phyloP scores from a whole-genome alignment of 2,888 invertebrate species.

The Lithophane semibrunnea region DNA sequence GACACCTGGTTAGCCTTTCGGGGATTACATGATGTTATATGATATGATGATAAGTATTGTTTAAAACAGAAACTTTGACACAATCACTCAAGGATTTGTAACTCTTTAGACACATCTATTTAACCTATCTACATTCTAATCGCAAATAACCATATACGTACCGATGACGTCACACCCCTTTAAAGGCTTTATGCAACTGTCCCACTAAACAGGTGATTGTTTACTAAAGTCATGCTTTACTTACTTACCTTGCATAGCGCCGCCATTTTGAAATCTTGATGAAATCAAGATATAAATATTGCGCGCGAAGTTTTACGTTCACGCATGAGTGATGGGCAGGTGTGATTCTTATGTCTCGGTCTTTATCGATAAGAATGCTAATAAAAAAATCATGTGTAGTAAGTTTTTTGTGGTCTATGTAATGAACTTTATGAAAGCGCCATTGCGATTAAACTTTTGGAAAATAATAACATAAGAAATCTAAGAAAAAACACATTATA shows the following conservation, averaged over 20 bases:
- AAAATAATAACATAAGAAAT: background rate
- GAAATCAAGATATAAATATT: slow-evolving; percentile 48
- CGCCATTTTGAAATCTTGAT: slow-evolving; percentile 50
- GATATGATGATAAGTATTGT: too few species aligned
- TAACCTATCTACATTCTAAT: slow-evolving; percentile 36
- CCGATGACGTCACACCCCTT: slow-evolving; percentile 41
- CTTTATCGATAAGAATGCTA: slow-evolving; percentile 17
- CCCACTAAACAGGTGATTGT: slow-evolving; percentile 49
- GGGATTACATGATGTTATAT: too few species aligned
- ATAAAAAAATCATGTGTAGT: background rate
- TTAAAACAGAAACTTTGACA: background rate
- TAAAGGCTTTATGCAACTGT: slow-evolving; percentile 58
- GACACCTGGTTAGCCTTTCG: too few species aligned
- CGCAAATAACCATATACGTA: slow-evolving; percentile 9
- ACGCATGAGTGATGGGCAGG: slow-evolving; percentile 23
- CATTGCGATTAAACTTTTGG: too few species aligned
- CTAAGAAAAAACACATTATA: background rate
- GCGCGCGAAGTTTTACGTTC: slow-evolving; percentile 36
- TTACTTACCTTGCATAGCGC: slow-evolving; percentile 41
- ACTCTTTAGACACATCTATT: background rate
- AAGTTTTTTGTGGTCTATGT: background rate
- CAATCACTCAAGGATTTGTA: background rate
- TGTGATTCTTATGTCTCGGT: slow-evolving; percentile 12
- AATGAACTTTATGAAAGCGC: background rate
- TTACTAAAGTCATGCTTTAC: slow-evolving; percentile 59